These are phyloP conservation scores for Arctocebus calabarensis DNA, from an alignment of 2,797 vertebrate species.

Conservation along the genomic window DNA sequence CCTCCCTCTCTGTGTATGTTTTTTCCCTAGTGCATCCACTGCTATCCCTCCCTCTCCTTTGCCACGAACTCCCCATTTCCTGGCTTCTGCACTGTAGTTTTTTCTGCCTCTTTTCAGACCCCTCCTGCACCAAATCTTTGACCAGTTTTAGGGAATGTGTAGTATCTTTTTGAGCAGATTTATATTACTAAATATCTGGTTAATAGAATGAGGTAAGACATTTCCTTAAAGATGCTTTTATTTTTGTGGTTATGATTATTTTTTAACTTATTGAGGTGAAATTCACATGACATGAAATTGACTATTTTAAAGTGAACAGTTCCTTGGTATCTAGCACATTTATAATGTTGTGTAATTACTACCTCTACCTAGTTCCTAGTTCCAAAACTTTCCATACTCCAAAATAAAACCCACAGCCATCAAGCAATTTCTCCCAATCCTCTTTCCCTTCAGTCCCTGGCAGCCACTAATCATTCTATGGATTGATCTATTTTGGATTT, in stretches of 20 bases:
- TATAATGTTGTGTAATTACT: not conserved
- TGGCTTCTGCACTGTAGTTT: not conserved
- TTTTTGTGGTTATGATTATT: not conserved
- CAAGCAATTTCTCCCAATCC: not conserved
- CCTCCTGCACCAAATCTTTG: not conserved
- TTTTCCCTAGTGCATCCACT: not conserved
- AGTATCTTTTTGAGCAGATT: not conserved
- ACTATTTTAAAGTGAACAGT: not conserved
- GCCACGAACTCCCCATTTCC: not conserved
- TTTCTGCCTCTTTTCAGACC: not conserved
- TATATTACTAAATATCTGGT: not conserved
- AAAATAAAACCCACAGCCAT: not conserved
- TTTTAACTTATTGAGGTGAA: not conserved
- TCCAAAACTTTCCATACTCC: not conserved
- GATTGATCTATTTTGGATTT: not conserved
- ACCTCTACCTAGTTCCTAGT: not conserved
- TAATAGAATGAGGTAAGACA: not conserved
- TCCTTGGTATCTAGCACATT: not conserved
- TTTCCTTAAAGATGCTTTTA: not conserved
- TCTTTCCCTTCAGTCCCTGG: not conserved
- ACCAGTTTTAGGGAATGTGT: not conserved
- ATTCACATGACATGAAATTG: not conserved
- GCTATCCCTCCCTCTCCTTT: not conserved
- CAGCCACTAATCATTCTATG: not conserved
- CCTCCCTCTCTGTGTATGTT: not conserved